These are phyloP conservation scores for Echinarachnius parma DNA, from an alignment of 53 echinoderm and acorn worm species.

Conservation along the genomic window DNA sequence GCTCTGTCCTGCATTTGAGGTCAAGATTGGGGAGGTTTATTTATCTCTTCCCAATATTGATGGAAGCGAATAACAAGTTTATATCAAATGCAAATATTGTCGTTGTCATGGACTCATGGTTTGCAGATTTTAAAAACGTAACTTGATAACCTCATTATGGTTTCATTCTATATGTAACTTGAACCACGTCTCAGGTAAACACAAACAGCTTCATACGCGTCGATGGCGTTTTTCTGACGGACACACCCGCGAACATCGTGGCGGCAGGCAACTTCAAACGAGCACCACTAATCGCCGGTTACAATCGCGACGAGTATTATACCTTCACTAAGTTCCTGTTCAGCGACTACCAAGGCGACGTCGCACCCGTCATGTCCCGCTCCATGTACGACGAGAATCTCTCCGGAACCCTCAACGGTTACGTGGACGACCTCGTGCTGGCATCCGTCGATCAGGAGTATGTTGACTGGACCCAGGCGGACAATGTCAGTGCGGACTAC, in stretches of 20 bases:
- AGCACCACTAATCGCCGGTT: slow-evolving; percentile 63
- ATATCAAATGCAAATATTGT: too few species aligned
- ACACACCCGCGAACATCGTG: slow-evolving; percentile 61
- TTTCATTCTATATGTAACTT: too few species aligned
- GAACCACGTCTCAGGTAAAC: slow-evolving; percentile 25
- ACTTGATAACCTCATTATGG: too few species aligned
- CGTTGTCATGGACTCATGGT: too few species aligned
- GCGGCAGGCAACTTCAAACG: slow-evolving; percentile 59
- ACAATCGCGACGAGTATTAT: slow-evolving; percentile 70
- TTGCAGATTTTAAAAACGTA: too few species aligned
- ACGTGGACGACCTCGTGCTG: slow-evolving; percentile 11
- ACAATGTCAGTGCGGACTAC: slow-evolving; percentile 46
- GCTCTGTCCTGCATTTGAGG: too few species aligned
- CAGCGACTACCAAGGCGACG: slow-evolving; percentile 5
- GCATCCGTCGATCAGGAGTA: slow-evolving; percentile 38
- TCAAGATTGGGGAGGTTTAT: too few species aligned
- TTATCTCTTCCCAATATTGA: too few species aligned
- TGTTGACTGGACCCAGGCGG: slow-evolving; percentile 55
- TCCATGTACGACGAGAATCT: slow-evolving; percentile 16
- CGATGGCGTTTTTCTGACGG: slow-evolving; percentile 67
- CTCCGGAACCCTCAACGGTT: slow-evolving; percentile 2
- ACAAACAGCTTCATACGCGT: slow-evolving; percentile 24
- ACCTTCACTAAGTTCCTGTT: slow-evolving; percentile 41
- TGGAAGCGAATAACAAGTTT: too few species aligned
- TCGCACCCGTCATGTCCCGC: slow-evolving; percentile 10